These are phyloP conservation scores for Oxystoma pomonae DNA, from an alignment of 2,888 invertebrate genomes.

Conservation along the genomic window DNA sequence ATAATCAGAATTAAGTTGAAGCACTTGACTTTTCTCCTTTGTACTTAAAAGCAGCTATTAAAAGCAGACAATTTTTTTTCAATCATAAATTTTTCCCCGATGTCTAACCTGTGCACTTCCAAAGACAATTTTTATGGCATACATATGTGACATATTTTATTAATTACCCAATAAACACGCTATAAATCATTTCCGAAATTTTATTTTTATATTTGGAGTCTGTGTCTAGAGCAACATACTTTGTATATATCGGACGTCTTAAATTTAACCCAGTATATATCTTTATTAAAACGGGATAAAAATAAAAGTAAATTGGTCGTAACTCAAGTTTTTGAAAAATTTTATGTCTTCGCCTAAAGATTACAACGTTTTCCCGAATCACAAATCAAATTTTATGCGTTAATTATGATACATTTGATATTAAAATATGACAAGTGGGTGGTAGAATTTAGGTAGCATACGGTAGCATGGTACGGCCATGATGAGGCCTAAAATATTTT, in stretches of 20 bases:
- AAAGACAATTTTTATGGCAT: not conserved
- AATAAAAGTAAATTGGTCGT: not conserved
- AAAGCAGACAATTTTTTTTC: too few species aligned
- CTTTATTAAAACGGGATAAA: not conserved
- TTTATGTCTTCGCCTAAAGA: not conserved
- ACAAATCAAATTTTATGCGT: not conserved
- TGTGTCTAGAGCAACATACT: not conserved
- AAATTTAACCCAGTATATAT: not conserved
- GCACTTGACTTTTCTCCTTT: too few species aligned
- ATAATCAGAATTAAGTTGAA: too few species aligned
- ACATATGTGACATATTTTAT: not conserved
- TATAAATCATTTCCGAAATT: not conserved
- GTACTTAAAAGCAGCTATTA: too few species aligned
- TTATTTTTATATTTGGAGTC: not conserved
- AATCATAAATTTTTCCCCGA: not conserved
- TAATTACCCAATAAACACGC: not conserved
- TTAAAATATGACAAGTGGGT: too few species aligned
- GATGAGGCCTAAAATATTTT: too few species aligned
- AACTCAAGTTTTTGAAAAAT: not conserved
- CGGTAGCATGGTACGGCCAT: too few species aligned
- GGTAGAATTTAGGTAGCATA: too few species aligned
- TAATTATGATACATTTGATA: not conserved
- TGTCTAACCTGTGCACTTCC: not conserved
- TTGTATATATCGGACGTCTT: not conserved
- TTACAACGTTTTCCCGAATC: not conserved